Percentiles rank a stretch among this genome's conserved stretches.
These are phyloP conservation scores for Ips nitidus DNA, from an alignment of 1,140 invertebrate species.

Conservation along the genomic window DNA sequence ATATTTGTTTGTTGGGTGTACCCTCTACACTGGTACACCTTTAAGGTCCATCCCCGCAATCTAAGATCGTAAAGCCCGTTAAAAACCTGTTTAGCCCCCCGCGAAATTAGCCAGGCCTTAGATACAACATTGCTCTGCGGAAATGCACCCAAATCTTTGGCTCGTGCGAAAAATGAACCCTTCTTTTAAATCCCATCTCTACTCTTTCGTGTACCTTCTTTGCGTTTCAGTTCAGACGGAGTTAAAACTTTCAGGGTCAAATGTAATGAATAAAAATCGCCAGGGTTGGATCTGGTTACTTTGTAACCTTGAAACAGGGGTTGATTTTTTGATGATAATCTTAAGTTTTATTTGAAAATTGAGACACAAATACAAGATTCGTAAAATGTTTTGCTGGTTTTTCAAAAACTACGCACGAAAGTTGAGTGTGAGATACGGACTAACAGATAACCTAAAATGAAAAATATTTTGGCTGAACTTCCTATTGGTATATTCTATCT, in stretches of 20 bases:
- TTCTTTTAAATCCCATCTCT: conserved; percentile 9
- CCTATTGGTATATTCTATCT: too few relatives aligned
- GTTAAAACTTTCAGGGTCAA: conserved; percentile 2
- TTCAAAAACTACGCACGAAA: too few relatives aligned
- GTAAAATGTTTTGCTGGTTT: too few relatives aligned
- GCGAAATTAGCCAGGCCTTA: conserved; percentile 26
- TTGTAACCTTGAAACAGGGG: too few relatives aligned
- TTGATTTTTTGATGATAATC: too few relatives aligned
- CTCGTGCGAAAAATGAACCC: conserved; percentile 22
- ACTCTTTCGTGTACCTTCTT: not conserved
- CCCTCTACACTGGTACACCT: not conserved
- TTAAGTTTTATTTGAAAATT: too few relatives aligned
- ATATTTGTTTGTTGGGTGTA: conserved; percentile 10
- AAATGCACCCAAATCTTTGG: conserved; percentile 28
- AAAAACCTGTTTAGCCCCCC: conserved; percentile 21
- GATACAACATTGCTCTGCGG: conserved; percentile 24
- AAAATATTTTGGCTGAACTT: too few relatives aligned
- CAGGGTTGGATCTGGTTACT: not conserved
- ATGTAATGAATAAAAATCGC: not conserved
- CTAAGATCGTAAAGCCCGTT: conserved; percentile 14
- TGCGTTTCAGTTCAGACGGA: conserved; percentile 6
- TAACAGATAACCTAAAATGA: too few relatives aligned
- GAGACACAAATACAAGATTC: too few relatives aligned
- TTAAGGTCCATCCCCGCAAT: conserved; percentile 5
- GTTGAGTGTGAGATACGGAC: too few relatives aligned